Conservation (phyloP, 92 coral and sea anemone genomes). For the Zoanthus sociatus region DNA sequence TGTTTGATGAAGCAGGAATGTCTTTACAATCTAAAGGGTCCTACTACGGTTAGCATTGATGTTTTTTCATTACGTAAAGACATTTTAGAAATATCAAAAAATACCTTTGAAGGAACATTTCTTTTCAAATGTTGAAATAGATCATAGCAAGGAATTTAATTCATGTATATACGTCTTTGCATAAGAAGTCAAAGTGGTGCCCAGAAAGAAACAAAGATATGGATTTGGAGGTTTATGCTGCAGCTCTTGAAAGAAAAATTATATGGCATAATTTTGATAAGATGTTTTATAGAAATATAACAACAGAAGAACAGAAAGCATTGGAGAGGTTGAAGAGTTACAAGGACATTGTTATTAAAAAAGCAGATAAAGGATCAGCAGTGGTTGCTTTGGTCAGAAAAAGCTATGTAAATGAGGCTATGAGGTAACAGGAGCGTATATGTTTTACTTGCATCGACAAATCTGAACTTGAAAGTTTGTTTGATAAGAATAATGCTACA, state of each 20-base stretch:
- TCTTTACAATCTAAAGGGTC: not conserved
- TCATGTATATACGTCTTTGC: not conserved
- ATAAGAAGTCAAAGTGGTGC: no score
- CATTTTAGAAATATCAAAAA: no score
- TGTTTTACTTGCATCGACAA: not conserved
- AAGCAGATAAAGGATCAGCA: not conserved
- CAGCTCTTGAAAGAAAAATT: not conserved
- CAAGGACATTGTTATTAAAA: not conserved
- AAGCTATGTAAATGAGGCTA: not conserved
- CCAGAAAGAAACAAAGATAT: not conserved
- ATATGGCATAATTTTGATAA: not conserved
- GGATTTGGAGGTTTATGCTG: not conserved
- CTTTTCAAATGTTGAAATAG: not conserved
- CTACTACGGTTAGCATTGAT: not conserved
- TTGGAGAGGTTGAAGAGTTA: not conserved
- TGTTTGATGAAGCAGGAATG: not conserved
- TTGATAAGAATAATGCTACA: no score
- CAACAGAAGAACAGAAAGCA: not conserved
- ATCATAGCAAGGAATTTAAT: not conserved
- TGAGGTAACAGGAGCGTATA: not conserved
- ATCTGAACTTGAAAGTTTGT: no score
- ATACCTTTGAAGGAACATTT: not conserved
- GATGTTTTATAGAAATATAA: not conserved
- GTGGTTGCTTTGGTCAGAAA: not conserved
- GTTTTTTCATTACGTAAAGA: not conserved